Evolutionary conservation across 2,888 invertebrate genomes (phyloP).

Genomic region (Chrysina gloriosa): DNA sequence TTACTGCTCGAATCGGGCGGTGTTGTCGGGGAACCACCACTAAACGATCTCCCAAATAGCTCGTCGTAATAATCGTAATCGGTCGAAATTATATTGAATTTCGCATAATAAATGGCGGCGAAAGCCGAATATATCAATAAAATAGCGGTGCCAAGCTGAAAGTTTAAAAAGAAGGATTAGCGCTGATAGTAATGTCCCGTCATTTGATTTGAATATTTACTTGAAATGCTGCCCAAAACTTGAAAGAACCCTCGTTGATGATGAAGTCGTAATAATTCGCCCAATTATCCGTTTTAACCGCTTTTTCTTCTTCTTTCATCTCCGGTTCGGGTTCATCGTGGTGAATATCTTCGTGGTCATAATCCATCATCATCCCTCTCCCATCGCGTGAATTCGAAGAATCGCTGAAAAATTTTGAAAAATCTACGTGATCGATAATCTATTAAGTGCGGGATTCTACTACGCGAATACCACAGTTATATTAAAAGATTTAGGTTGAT

Average conservation of each 20-base stretch:
- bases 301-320: conserved; percentile 67
- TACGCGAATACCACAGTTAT: too few relatives aligned
- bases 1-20: conserved; percentile 49
- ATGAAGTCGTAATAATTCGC: conserved; percentile 87
- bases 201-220: conserved; percentile 64
- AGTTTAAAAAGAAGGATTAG: conserved; percentile 45
- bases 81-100: conserved; percentile 84
- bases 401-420: neutral
- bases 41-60: conserved; percentile 74
- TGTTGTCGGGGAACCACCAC: conserved; percentile 62
- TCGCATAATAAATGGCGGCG: conserved; percentile 88
- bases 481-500: too few relatives aligned
- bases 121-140: conserved; percentile 86
- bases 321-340: conserved; percentile 57
- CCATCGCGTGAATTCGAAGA: conserved; percentile 55
- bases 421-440: neutral
- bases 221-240: conserved; percentile 90
- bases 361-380: conserved; percentile 65
- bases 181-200: neutral
- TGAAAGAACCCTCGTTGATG: conserved; percentile 89
- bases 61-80: conserved; percentile 82
- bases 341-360: conserved; percentile 65
- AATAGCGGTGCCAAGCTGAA: conserved; percentile 83
- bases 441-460: too few relatives aligned
- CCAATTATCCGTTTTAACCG: conserved; percentile 78